phyloP scores from a whole-genome alignment of 1,140 invertebrate genomes.

The Ericerus pela region DNA sequence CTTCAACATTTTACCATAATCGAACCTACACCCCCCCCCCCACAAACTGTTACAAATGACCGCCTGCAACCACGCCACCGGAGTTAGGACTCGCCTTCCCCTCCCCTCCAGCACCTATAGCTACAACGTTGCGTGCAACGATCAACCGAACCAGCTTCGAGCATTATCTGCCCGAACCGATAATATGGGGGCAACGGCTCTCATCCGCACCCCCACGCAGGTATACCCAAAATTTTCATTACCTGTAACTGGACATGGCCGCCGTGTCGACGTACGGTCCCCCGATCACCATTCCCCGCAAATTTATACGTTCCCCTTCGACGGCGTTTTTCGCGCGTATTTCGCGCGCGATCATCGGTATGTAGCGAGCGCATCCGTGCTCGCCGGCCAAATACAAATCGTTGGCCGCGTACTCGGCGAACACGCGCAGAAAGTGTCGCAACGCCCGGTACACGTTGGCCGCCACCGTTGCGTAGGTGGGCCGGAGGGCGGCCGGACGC shows the following conservation, averaged over 20 bases:
- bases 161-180: constrained; percentile 29
- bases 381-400: constrained; percentile 70
- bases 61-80: too few relatives aligned
- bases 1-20: too few relatives aligned
- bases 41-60: too few relatives aligned
- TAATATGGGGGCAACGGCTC: constrained; percentile 56
- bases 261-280: constrained; percentile 70
- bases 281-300: constrained; percentile 60
- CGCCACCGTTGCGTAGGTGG: constrained; percentile 42
- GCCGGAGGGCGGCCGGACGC: constrained; percentile 47
- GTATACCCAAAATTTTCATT: constrained; percentile 76
- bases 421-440: constrained; percentile 52
- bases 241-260: constrained; percentile 57
- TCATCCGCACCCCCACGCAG: constrained; percentile 63
- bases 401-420: constrained; percentile 44
- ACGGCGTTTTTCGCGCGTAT: constrained; percentile 51
- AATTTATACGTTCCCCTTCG: constrained; percentile 40
- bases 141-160: too few relatives aligned
- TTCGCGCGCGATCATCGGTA: constrained; percentile 56
- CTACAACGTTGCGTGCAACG: too few relatives aligned
- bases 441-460: constrained; percentile 15
- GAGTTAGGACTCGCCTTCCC: too few relatives aligned
- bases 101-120: too few relatives aligned
- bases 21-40: too few relatives aligned
- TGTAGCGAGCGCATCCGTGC: constrained; percentile 74